Percentiles rank a stretch among this genome's conserved stretches.
These are phyloP conservation scores for Maniola jurtina DNA, from an alignment of 1,140 invertebrate species.

Conservation along the genomic window DNA sequence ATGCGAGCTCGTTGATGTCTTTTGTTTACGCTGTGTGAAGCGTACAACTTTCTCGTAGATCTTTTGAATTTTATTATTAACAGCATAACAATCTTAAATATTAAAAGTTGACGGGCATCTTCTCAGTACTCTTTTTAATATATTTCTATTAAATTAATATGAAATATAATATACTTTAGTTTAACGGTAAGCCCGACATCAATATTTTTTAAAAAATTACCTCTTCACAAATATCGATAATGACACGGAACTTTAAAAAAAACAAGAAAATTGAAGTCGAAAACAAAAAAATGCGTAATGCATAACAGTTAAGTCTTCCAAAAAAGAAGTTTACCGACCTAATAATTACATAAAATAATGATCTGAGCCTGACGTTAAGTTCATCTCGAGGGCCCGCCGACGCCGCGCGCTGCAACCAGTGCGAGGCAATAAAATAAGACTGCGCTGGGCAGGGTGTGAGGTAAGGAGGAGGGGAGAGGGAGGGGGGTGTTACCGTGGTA, in stretches of 20 bases:
- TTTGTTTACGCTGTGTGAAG: constrained; percentile 35
- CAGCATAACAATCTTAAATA: no score
- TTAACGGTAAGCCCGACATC: no score
- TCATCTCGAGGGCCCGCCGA: constrained; percentile 62
- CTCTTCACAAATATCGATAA: constrained; percentile 1
- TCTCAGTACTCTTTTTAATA: no score
- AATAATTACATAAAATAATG: constrained; percentile 76
- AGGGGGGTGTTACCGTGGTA: constrained; percentile 31
- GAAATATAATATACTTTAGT: no score
- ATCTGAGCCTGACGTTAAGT: constrained; percentile 61
- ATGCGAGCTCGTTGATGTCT: constrained; percentile 31
- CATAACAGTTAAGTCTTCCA: constrained; percentile 58
- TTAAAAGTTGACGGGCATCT: no score
- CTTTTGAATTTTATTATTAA: no score
- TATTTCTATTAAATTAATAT: no score
- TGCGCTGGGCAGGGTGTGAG: constrained; percentile 36
- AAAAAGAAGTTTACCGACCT: constrained; percentile 59
- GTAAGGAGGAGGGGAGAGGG: no score
- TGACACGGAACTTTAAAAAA: constrained; percentile 19
- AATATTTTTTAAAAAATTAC: constrained; percentile 27
- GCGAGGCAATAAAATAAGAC: constrained; percentile 72
- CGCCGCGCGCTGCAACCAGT: constrained; percentile 38
- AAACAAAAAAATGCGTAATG: constrained; percentile 41
- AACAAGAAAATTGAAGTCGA: constrained; percentile 32
- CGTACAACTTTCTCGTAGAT: constrained; percentile 42